Evolutionary conservation across 2,113 vertebrate species (phyloP), one percentile per base, ranked within the genome.

Genomic region (Platycercus adscitus): DNA sequence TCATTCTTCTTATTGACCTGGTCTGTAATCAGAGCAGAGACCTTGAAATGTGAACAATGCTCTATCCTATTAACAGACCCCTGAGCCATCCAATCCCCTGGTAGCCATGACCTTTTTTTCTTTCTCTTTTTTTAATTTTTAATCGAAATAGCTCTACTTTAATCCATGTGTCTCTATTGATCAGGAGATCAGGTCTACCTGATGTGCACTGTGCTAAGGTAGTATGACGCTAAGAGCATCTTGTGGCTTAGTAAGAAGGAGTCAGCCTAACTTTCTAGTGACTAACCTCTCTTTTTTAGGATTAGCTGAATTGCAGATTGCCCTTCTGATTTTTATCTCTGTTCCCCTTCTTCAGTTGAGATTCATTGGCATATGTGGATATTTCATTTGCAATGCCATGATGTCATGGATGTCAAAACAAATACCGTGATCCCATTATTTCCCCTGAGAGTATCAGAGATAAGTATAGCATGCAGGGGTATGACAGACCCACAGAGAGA

Each of bases 1-100:
- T 94, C 80, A 71, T 86, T 94, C 71, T 93, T 44, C 35, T 52
- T 94, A 56, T 94, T 97, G 93, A 94, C 95, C 72, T 81, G 86
- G 65, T 81, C 79, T 81, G 56, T 89, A 86, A 86, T 93, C 92
- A 92, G 82, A 78, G 33, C 80, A 69, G 39, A 88, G 88, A 90
- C 92, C 76, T 86, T 93, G 82, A 96, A 96, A 96, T 68, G 55
- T 13, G 35, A 84, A 86, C 53, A 70, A 20, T 2, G 3, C 33
- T 80, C 58, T 77, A 33, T 64, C 68, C 72, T 89, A 73, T 89
- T 95, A 95, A 84, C 65, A 94, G 88, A 75, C 69, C 50, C 85
- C 60, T 73, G 80, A 90, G 85, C 58, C 2, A 2, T 81, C 82
- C 50, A 88, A 55, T 88, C 64, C 71, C 81, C 71, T 50, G 49